These are phyloP conservation scores for Fulmarus glacialis DNA, from an alignment of 2,113 vertebrate genomes.

Conservation along the genomic window DNA sequence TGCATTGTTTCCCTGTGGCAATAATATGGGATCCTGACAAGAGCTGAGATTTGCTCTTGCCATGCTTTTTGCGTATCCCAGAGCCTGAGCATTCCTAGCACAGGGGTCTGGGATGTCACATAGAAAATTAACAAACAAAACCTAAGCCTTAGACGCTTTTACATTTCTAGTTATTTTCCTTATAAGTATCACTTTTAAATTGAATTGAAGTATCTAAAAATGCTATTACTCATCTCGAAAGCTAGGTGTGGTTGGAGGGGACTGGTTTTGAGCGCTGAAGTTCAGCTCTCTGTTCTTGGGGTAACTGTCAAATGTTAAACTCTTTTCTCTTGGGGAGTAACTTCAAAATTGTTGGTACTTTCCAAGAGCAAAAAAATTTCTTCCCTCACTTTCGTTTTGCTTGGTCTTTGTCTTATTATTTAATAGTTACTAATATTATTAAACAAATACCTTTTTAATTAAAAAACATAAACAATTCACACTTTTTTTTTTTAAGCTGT, in stretches of 20 bases:
- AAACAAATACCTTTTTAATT: neutral
- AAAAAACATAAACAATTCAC: neutral
- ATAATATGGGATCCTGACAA: neutral
- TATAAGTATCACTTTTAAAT: neutral
- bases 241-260: neutral
- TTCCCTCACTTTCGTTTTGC: neutral
- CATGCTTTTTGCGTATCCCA: rapidly evolving
- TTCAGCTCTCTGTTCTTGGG: neutral
- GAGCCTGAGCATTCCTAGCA: neutral
- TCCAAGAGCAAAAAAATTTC: neutral
- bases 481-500: neutral
- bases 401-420: neutral
- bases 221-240: neutral
- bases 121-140: neutral
- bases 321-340: neutral
- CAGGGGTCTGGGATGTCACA: neutral
- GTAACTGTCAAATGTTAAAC: neutral
- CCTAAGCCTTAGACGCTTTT: neutral
- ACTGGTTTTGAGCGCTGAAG: neutral
- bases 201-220: neutral
- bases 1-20: neutral
- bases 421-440: neutral
- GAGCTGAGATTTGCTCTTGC: neutral
- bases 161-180: neutral
- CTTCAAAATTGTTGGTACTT: conserved; percentile 13